Evolutionary conservation across 2,888 invertebrate species (phyloP).

Genomic region (Crematogaster levior): DNA sequence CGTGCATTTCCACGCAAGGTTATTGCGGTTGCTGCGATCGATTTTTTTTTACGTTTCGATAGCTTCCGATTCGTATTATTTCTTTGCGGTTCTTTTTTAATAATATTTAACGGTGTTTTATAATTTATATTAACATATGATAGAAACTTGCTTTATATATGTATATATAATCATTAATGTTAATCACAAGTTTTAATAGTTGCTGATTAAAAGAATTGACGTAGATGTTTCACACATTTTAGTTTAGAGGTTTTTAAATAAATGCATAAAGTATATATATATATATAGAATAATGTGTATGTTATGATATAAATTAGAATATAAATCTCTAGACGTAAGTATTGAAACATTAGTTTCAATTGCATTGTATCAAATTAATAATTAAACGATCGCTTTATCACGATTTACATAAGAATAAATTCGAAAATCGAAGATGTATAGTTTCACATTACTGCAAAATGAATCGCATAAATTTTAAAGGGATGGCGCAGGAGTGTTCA

Average conservation of each 20-base stretch:
- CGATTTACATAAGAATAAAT: background rate
- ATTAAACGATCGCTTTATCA: background rate
- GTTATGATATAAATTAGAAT: background rate
- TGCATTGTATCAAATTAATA: background rate
- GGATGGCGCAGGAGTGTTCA: background rate
- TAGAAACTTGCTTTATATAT: background rate
- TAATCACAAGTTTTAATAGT: background rate
- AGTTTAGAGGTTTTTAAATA: no score
- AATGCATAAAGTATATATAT: no score
- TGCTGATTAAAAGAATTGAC: background rate
- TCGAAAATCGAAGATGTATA: background rate
- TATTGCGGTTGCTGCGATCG: constrained; percentile 26
- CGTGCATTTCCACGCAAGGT: constrained; percentile 3
- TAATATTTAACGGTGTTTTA: background rate
- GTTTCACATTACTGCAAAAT: background rate
- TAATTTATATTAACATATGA: background rate
- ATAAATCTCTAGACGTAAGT: background rate
- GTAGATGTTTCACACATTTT: no score
- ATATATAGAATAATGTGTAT: background rate
- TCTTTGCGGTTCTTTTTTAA: background rate
- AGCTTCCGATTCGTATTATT: constrained; percentile 9
- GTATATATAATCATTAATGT: background rate
- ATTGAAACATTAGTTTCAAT: background rate
- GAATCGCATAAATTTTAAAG: constrained; percentile 18
- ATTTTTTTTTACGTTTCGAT: constrained; percentile 14